Evolutionary conservation across 2,113 vertebrate species (phyloP).

Genomic region (Cairina moschata): DNA sequence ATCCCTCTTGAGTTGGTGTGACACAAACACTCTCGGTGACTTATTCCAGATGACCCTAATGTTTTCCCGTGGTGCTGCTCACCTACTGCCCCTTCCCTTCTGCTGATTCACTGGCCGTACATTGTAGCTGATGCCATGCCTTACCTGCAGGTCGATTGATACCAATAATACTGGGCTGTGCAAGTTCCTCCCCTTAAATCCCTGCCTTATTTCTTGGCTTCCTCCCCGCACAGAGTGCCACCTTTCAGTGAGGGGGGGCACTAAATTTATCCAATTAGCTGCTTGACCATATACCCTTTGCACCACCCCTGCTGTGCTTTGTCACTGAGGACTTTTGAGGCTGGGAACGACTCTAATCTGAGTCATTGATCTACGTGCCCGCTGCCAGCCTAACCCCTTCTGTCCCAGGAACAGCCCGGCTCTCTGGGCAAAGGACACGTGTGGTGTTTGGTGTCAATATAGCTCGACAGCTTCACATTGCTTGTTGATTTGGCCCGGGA

Average conservation of each 20-base stretch:
- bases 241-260: not conserved
- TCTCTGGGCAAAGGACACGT: not conserved
- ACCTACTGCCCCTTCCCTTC: not conserved
- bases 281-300: not conserved
- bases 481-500: not conserved
- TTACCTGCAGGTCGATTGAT: not conserved
- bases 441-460: not conserved
- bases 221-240: not conserved
- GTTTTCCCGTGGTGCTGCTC: not conserved
- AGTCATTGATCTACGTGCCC: not conserved
- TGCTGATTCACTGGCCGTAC: not conserved
- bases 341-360: not conserved
- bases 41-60: not conserved
- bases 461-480: fast-evolving
- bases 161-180: not conserved
- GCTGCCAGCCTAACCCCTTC: not conserved
- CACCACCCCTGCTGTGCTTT: not conserved
- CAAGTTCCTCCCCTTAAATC: slow-evolving; percentile 10
- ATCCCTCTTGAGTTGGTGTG: not conserved
- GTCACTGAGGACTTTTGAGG: not conserved
- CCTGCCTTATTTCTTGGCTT: not conserved
- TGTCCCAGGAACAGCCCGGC: not conserved
- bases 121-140: not conserved
- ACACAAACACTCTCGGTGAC: not conserved
- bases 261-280: not conserved